Evolutionary conservation across 2,888 invertebrate genomes (phyloP), one percentile per base, ranked within the genome.

Genomic region (Aromia moschata): DNA sequence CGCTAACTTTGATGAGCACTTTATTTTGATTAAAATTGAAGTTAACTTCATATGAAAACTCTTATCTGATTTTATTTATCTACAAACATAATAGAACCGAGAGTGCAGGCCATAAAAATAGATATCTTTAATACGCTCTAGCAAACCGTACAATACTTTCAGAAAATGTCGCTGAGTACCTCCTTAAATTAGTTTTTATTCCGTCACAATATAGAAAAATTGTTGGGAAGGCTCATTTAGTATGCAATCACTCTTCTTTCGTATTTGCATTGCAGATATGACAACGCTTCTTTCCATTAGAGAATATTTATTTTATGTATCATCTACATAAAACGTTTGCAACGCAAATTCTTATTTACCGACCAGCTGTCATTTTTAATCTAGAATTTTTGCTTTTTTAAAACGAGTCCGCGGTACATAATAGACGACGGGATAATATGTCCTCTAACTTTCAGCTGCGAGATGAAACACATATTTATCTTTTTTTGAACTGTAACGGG

Each of bases 241-340:
- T 46, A 56, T 61, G 59, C 67, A 66, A 63, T 67, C 62, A 65
- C 62, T 63, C 58, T 55, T 62, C 60, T 58, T 44, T 31, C 55
- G 30, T 52, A 69, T 67, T 67, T 67, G 65, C 62, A 69, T 65
- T 69, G 55, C 67, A 69, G 60, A 69, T 69, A 40, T 30, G 41
- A 60, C 43, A 63, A 59, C 43, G 54, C 62, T 64, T 47, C 60
- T 62, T 59, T 60, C 40, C 59, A 64, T 65, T 61, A 52, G 56
- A 49, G 57, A 57, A 56, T 62, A 62, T 67, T 65, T 64, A 61
- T 64, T 64, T 62, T 52, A 31, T 55, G 58, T 61, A 55, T 43
- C 53, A 60, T 58, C 62, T 57, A 33, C 49, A 49, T 49, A 49
- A 49, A 37, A 36, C 18, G 33, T 49, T 49, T 38, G 49, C 49